Evolutionary conservation across 53 echinoderm and acorn worm genomes (phyloP).

Genomic region (Crossaster papposus): DNA sequence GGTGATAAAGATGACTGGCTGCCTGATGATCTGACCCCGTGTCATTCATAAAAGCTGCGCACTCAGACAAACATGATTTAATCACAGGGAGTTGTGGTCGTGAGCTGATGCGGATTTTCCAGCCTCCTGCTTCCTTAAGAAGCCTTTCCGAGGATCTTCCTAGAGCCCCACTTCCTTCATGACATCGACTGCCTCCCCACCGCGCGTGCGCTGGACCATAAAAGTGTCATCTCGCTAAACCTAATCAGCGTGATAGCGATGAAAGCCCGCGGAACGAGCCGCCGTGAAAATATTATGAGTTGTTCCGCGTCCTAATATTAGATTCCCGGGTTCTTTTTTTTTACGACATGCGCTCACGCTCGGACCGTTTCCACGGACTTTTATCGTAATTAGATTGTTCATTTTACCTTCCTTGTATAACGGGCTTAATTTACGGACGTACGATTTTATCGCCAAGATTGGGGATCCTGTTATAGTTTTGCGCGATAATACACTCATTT

Average conservation of each 20-base stretch:
- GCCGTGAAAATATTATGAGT: slow-evolving; percentile 61
- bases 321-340: not conserved
- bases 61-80: slow-evolving; percentile 61
- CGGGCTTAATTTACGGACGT: slow-evolving; percentile 51
- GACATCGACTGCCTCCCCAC: slow-evolving; percentile 4
- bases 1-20: slow-evolving; percentile 7
- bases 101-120: slow-evolving; percentile 63
- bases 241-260: slow-evolving; percentile 57
- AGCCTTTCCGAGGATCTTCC: not conserved
- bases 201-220: slow-evolving; percentile 56
- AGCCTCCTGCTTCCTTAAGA: slow-evolving; percentile 38
- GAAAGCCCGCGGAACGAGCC: slow-evolving; percentile 21
- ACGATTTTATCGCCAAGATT: slow-evolving; percentile 37
- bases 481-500: not conserved
- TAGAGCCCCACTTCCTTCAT: slow-evolving; percentile 18
- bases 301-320: slow-evolving; percentile 25
- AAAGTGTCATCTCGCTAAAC: slow-evolving; percentile 63
- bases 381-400: slow-evolving; percentile 63
- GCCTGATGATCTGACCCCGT: slow-evolving; percentile 37
- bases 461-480: slow-evolving; percentile 39
- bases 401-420: slow-evolving; percentile 44
- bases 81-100: slow-evolving; percentile 59
- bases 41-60: slow-evolving; percentile 63
- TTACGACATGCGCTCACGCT: slow-evolving; percentile 46
- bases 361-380: slow-evolving; percentile 50